These are phyloP conservation scores for Pecten maximus DNA, from an alignment of 2,888 invertebrate genomes.

Conservation along the genomic window DNA sequence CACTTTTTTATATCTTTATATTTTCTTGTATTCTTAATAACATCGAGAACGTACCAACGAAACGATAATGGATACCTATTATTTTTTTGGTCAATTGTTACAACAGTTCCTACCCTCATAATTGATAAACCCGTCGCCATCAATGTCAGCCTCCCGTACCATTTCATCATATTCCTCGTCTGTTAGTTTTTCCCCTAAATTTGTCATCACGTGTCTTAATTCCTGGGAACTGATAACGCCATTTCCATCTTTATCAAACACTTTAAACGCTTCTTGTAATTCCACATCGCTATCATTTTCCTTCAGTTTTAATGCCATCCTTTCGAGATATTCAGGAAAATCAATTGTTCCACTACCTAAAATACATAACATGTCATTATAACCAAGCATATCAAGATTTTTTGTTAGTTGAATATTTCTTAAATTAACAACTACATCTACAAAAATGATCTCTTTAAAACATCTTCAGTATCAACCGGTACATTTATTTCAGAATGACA, in stretches of 20 bases:
- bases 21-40: too few species aligned
- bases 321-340: slow-evolving; percentile 99
- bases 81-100: too few species aligned
- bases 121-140: slow-evolving; percentile 99
- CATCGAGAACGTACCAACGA: too few species aligned
- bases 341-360: slow-evolving; percentile 97
- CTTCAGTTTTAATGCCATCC: slow-evolving; percentile 99
- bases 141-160: slow-evolving; percentile 99
- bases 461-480: too few species aligned
- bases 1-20: too few species aligned
- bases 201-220: slow-evolving; percentile 99
- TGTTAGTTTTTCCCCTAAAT: slow-evolving; percentile 99
- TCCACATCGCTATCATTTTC: slow-evolving; percentile 99
- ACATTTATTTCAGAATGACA: too few species aligned
- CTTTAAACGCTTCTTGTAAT: slow-evolving; percentile 99
- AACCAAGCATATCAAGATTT: too few species aligned
- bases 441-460: too few species aligned
- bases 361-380: too few species aligned
- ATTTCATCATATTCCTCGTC: slow-evolving; percentile 99
- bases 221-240: slow-evolving; percentile 99
- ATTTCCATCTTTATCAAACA: slow-evolving; percentile 99
- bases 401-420: too few species aligned
- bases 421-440: too few species aligned
- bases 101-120: slow-evolving; percentile 86
- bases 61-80: too few species aligned